phyloP scores from a whole-genome alignment of 30 jellyfish, hydroid and myxozoan species.

The Nemopilema nomurai region DNA sequence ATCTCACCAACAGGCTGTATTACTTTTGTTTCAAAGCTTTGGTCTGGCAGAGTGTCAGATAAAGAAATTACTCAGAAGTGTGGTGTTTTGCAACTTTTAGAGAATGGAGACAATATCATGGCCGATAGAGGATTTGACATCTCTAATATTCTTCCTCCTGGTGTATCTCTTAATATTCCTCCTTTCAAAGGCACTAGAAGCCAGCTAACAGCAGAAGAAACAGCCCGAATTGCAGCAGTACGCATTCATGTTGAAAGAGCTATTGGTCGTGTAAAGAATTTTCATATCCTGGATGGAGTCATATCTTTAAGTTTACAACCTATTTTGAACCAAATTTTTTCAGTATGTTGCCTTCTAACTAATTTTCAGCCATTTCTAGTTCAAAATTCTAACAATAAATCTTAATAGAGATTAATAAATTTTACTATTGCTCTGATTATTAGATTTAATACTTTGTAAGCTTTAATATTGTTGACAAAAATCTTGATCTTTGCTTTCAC shows the following conservation, averaged over 20 bases:
- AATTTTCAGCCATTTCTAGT: neutral
- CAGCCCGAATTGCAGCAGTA: slow-evolving; percentile 17
- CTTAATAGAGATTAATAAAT: neutral
- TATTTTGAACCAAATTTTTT: neutral
- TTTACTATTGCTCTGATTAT: neutral
- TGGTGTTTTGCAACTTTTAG: slow-evolving; percentile 8
- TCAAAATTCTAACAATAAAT: neutral
- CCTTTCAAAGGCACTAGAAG: slow-evolving; percentile 14
- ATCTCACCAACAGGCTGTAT: slow-evolving; percentile 15
- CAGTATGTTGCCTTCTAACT: slow-evolving; percentile 8
- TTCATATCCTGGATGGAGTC: slow-evolving; percentile 2
- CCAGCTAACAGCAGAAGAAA: slow-evolving; percentile 20
- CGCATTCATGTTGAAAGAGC: slow-evolving; percentile 2
- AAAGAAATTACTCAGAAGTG: neutral
- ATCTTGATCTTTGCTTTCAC: neutral
- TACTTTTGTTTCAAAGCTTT: neutral
- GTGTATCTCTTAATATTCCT: slow-evolving; percentile 6
- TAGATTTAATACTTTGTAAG: neutral
- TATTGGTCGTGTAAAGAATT: neutral
- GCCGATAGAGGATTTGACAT: slow-evolving; percentile 11
- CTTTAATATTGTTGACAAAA: neutral
- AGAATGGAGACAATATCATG: slow-evolving; percentile 9
- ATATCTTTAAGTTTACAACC: neutral
- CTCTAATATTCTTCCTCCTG: neutral
- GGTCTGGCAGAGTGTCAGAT: slow-evolving; percentile 9